A percentile compares a stretch with the other conserved stretches of the same genome.
Conservation (phyloP, 2,888 invertebrate genomes). For the Auanema freiburgensis region DNA sequence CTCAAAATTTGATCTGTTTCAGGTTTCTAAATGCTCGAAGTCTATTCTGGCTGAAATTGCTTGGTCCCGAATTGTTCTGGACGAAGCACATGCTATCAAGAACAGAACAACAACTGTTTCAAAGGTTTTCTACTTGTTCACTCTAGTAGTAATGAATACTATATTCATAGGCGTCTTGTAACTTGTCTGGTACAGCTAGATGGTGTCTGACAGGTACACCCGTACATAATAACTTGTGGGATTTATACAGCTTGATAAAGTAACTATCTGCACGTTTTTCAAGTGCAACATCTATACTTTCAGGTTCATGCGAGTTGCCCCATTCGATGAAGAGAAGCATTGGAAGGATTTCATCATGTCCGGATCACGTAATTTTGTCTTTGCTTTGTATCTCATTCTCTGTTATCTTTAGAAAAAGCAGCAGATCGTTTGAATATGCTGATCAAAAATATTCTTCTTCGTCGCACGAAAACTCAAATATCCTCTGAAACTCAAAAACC, state of each 20-base stretch:
- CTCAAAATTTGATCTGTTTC: conserved; percentile 1
- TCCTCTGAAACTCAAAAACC: conserved; percentile 63
- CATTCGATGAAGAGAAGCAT: conserved; percentile 84
- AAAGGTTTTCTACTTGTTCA: conserved; percentile 14
- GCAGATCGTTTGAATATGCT: conserved; percentile 78
- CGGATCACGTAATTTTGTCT: conserved; percentile 24
- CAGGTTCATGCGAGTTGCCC: conserved; percentile 81
- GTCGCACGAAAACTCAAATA: conserved; percentile 81
- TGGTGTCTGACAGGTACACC: conserved; percentile 90
- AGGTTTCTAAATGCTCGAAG: conserved; percentile 23
- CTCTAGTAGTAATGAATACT: too few relatives aligned
- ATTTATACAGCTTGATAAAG: conserved; percentile 68
- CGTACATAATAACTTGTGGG: conserved; percentile 87
- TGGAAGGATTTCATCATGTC: conserved; percentile 89
- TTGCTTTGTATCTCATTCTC: neutral
- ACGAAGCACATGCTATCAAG: conserved; percentile 89
- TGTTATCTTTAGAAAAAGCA: conserved; percentile 33
- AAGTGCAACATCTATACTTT: neutral
- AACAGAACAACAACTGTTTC: conserved; percentile 71
- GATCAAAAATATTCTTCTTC: conserved; percentile 81
- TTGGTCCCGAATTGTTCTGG: conserved; percentile 85
- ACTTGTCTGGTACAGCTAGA: conserved; percentile 72
- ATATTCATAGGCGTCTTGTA: conserved; percentile 75
- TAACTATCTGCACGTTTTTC: conserved; percentile 23
- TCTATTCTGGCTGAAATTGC: conserved; percentile 71